A percentile compares a stretch with the other conserved stretches of the same genome.
Conservation (phyloP, 2,797 vertebrate genomes). For the Anableps anableps region DNA sequence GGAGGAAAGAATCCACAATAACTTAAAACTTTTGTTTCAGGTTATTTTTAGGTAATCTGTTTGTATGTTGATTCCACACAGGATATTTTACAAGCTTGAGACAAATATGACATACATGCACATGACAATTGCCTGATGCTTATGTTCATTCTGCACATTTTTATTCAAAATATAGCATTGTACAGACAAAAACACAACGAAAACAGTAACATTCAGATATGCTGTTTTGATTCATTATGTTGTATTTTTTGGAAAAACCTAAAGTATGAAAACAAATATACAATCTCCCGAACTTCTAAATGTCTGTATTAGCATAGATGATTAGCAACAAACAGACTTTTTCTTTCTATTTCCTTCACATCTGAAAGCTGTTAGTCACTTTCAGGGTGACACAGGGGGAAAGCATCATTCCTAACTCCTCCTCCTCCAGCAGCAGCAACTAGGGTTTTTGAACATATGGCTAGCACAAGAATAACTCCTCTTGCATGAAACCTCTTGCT, state of each 20-base stretch:
- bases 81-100: too few species aligned
- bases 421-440: constrained; percentile 36
- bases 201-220: neutral
- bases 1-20: too few species aligned
- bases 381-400: constrained; percentile 71
- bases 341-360: constrained; percentile 45
- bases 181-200: neutral
- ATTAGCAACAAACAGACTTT: constrained; percentile 5
- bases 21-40: too few species aligned
- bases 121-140: neutral
- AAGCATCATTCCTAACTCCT: constrained; percentile 60
- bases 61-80: too few species aligned
- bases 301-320: neutral
- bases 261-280: neutral
- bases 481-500: constrained; percentile 31
- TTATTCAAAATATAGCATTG: neutral
- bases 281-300: neutral
- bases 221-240: neutral
- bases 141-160: neutral
- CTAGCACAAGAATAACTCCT: constrained; percentile 49
- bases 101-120: too few species aligned
- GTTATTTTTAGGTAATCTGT: too few species aligned
- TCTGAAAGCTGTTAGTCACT: constrained; percentile 75
- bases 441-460: constrained; percentile 65
- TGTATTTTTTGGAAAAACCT: neutral